These are phyloP conservation scores for Ictidomys tridecemlineatus DNA, from an alignment of 2,113 vertebrate genomes.

Conservation along the genomic window DNA sequence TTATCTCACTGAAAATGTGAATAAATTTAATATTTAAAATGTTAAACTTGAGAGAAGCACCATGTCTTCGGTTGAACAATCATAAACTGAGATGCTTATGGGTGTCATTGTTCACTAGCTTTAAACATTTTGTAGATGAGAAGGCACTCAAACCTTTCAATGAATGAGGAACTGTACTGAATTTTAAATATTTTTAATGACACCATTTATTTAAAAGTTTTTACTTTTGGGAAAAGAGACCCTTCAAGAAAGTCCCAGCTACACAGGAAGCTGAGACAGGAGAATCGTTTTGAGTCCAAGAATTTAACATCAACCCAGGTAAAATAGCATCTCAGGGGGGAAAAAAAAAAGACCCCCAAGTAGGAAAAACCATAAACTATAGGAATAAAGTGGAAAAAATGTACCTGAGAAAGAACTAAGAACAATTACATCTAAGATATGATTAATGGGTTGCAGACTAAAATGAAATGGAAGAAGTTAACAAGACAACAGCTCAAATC, in stretches of 20 bases:
- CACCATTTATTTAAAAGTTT: not conserved
- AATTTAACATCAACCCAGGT: not conserved
- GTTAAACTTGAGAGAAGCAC: not conserved
- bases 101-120: not conserved
- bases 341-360: not conserved
- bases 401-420: not conserved
- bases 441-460: not conserved
- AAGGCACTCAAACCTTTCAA: not conserved
- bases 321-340: not conserved
- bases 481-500: not conserved
- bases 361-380: not conserved
- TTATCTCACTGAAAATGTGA: not conserved
- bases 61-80: not conserved
- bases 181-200: not conserved
- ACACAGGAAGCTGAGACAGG: not conserved
- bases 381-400: not conserved
- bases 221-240: not conserved
- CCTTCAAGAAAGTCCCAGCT: not conserved
- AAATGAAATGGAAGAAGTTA: not conserved
- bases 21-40: slow-evolving; percentile 6
- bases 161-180: not conserved
- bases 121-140: not conserved
- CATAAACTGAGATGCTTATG: not conserved
- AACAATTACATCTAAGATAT: not conserved
- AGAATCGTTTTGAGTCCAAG: not conserved